Conservation (phyloP, 2,113 vertebrate genomes). For the Tenebrosternarchus preto region DNA sequence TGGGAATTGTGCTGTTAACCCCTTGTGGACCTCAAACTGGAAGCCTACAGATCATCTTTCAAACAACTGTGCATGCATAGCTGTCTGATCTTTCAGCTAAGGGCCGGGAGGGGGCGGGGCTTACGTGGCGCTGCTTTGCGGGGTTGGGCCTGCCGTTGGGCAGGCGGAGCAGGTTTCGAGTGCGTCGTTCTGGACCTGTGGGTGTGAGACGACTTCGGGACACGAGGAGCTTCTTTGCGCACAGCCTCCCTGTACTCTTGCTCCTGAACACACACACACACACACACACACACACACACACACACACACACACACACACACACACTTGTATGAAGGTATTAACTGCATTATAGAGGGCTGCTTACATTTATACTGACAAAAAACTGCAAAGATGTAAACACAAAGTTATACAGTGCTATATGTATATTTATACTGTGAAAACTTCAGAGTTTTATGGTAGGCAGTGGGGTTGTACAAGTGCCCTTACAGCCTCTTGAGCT, state of each 20-base stretch:
- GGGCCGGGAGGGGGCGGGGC: conserved; percentile 48
- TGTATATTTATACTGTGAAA: background rate
- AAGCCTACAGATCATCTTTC: background rate
- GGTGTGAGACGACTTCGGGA: conserved; percentile 65
- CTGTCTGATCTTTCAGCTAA: background rate
- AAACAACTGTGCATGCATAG: background rate
- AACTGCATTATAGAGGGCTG: too few species aligned
- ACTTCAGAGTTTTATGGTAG: too few species aligned
- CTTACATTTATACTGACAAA: too few species aligned
- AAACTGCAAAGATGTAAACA: too few species aligned
- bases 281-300: conserved; percentile 19
- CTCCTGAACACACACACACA: conserved; percentile 75
- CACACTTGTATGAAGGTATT: background rate
- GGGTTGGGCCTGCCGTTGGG: conserved; percentile 67
- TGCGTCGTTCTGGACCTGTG: conserved; percentile 65
- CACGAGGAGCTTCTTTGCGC: conserved; percentile 72
- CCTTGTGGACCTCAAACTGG: background rate
- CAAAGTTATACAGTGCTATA: too few species aligned
- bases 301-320: conserved; percentile 60
- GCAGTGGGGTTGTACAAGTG: too few species aligned
- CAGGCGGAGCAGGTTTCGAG: conserved; percentile 61
- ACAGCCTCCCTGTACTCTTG: conserved; percentile 79
- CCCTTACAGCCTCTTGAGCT: conserved; percentile 71
- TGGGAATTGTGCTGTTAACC: background rate
- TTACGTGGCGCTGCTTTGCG: conserved; percentile 80